phyloP scores from a whole-genome alignment of 1,140 invertebrate species.

The Pentalonia nigronervosa region DNA sequence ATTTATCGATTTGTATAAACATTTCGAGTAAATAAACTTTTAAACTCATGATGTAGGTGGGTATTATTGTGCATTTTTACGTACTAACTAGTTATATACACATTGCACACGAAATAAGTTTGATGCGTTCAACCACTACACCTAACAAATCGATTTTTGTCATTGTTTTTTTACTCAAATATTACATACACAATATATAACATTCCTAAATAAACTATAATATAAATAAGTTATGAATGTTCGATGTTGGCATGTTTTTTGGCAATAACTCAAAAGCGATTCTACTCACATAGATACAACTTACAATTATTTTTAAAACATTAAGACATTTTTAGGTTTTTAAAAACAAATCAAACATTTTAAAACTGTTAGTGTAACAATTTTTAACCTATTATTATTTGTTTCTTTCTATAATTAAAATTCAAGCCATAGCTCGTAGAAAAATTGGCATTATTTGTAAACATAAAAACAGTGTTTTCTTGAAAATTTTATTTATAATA shows the following conservation, averaged over 20 bases:
- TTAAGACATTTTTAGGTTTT: neutral
- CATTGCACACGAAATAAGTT: neutral
- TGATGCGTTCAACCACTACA: too few relatives aligned
- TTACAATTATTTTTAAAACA: neutral
- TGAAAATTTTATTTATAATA: too few relatives aligned
- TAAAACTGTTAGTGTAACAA: neutral
- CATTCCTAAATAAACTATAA: neutral
- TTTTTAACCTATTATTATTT: neutral
- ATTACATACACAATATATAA: neutral
- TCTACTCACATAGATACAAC: neutral
- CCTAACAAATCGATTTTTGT: neutral
- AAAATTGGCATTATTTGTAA: too few relatives aligned
- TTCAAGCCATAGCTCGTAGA: neutral
- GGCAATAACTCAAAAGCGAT: neutral
- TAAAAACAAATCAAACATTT: neutral
- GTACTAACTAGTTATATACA: neutral
- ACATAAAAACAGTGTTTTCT: too few relatives aligned
- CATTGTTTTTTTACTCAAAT: neutral
- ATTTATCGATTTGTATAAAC: neutral
- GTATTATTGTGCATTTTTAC: neutral
- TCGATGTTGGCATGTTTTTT: constrained; percentile 17
- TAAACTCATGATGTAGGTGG: neutral
- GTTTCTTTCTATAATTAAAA: neutral
- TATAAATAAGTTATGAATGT: constrained; percentile 16
- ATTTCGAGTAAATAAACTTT: neutral